Conservation (phyloP, 2,888 invertebrate genomes). For the Thymelicus lineola region DNA sequence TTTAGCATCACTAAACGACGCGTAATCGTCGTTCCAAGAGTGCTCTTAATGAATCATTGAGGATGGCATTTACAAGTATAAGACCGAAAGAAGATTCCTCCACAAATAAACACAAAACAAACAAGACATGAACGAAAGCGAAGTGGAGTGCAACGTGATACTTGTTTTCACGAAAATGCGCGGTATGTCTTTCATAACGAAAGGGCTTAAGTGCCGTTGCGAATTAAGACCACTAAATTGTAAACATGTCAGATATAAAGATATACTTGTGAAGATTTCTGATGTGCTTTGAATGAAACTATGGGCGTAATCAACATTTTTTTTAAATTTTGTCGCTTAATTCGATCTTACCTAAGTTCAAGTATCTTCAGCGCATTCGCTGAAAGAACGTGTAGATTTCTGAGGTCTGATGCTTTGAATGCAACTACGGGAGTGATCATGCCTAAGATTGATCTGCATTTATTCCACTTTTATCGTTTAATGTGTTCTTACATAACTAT, state of each 20-base stretch:
- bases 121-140: constrained; percentile 39
- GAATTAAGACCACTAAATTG: not conserved
- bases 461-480: too few relatives aligned
- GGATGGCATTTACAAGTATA: constrained; percentile 6
- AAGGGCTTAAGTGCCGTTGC: not conserved
- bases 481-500: too few relatives aligned
- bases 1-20: not conserved
- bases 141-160: constrained; percentile 43
- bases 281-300: too few relatives aligned
- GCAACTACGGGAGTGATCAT: too few relatives aligned
- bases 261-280: too few relatives aligned
- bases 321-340: too few relatives aligned
- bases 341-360: too few relatives aligned
- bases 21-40: not conserved
- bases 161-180: constrained; percentile 46
- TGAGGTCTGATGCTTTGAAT: too few relatives aligned
- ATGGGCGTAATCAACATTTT: too few relatives aligned
- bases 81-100: constrained; percentile 18
- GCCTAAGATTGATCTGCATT: too few relatives aligned
- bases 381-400: too few relatives aligned
- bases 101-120: constrained; percentile 35
- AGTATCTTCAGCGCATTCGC: too few relatives aligned
- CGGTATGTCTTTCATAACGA: not conserved
- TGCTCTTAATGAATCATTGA: constrained; percentile 11
- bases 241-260: not conserved